A percentile compares a stretch with the other conserved stretches of the same genome.
These are phyloP conservation scores for Phoenicopterus ruber DNA, from an alignment of 2,113 vertebrate genomes.

Conservation along the genomic window DNA sequence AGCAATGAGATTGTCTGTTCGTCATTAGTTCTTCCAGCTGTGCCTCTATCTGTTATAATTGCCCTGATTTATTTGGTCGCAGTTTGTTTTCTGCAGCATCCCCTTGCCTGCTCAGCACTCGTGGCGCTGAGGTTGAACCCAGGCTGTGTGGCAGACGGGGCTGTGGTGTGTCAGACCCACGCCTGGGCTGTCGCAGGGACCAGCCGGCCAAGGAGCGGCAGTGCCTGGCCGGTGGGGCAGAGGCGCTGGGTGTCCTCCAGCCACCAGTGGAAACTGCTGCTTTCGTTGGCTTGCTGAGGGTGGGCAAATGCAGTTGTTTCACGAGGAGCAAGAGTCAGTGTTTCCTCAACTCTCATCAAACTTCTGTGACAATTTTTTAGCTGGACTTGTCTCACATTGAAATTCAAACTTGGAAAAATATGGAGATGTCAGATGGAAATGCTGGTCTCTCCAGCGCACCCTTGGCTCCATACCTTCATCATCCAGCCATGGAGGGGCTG, in stretches of 20 bases:
- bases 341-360: neutral
- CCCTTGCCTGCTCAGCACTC: neutral
- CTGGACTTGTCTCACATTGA: neutral
- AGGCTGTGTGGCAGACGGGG: neutral
- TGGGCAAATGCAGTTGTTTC: fast-evolving
- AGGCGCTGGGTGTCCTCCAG: neutral
- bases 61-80: neutral
- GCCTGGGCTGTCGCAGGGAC: neutral
- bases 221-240: neutral
- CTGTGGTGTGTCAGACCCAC: neutral
- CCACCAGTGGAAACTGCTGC: neutral
- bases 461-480: neutral
- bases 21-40: neutral
- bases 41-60: neutral
- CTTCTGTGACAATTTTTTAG: too few species aligned
- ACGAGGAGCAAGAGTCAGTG: neutral
- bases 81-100: neutral
- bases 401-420: neutral
- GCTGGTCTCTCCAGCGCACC: neutral
- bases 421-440: neutral
- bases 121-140: fast-evolving
- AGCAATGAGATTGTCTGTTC: neutral
- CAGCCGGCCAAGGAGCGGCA: neutral
- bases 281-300: neutral
- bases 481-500: neutral